phyloP scores from a whole-genome alignment of 1,140 invertebrate genomes.

The Reticulitermes speratus region DNA sequence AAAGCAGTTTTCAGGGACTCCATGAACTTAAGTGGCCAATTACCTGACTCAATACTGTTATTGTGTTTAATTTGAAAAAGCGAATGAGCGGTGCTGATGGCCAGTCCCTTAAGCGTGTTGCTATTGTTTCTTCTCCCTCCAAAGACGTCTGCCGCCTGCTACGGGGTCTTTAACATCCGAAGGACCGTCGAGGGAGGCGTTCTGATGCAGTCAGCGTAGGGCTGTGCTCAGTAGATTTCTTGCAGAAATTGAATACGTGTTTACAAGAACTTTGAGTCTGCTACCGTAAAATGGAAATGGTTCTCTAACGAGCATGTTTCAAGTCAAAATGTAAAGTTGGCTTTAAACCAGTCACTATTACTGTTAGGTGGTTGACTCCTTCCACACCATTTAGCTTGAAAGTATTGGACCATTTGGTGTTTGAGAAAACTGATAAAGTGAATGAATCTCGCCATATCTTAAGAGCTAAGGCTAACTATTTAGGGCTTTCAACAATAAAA shows the following conservation, averaged over 20 bases:
- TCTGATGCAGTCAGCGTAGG: neutral
- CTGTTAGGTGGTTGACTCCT: too few species aligned
- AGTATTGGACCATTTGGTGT: too few species aligned
- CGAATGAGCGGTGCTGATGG: constrained; percentile 22
- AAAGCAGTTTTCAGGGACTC: constrained; percentile 20
- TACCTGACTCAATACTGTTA: constrained; percentile 10
- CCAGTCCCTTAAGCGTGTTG: neutral
- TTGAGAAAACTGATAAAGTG: too few species aligned
- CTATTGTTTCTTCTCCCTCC: constrained; percentile 20
- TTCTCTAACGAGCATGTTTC: neutral
- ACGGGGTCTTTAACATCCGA: constrained; percentile 8
- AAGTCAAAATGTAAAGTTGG: neutral
- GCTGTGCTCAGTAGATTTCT: neutral
- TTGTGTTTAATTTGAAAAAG: constrained; percentile 26
- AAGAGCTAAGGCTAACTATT: too few species aligned
- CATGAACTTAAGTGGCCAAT: constrained; percentile 21
- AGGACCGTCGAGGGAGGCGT: constrained; percentile 13
- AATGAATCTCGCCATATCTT: too few species aligned
- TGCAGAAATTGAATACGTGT: constrained; percentile 16
- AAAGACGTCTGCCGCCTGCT: neutral
- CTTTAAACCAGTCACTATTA: neutral
- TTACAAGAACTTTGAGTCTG: neutral
- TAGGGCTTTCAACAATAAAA: too few species aligned
- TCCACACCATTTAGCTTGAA: too few species aligned
- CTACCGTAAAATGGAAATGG: neutral